Evolutionary conservation across 2,797 vertebrate species (phyloP).

Genomic region (Notoglanidium macrostoma): DNA sequence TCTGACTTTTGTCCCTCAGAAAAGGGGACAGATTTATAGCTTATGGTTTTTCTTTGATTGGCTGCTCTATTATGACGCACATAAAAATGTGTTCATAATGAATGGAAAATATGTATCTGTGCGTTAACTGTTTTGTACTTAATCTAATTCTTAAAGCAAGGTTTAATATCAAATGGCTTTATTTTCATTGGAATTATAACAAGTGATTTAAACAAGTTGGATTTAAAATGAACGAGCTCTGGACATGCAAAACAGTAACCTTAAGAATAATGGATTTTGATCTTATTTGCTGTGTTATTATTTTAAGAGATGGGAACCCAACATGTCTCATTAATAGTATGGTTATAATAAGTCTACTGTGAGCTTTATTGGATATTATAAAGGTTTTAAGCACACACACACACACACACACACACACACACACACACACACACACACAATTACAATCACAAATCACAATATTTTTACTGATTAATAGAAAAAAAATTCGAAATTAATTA

Average conservation of each 20-base stretch:
- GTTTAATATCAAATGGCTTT: neutral
- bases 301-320: neutral
- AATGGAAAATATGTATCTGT: neutral
- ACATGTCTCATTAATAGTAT: neutral
- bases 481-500: neutral
- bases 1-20: constrained; percentile 4
- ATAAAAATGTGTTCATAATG: neutral
- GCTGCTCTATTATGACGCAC: neutral
- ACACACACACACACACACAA: no score
- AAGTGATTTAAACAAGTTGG: neutral
- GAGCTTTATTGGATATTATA: neutral
- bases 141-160: neutral
- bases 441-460: no score
- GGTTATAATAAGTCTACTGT: neutral
- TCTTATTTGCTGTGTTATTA: neutral
- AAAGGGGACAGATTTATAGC: constrained; percentile 5
- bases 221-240: neutral
- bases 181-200: neutral
- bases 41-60: constrained; percentile 9
- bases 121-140: neutral
- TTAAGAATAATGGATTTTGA: neutral
- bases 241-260: neutral
- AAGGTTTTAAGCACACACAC: no score
- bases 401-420: no score
- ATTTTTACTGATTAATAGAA: neutral